Conservation (phyloP, 2,113 vertebrate species). For the Ptilorrhoa leucosticta region DNA sequence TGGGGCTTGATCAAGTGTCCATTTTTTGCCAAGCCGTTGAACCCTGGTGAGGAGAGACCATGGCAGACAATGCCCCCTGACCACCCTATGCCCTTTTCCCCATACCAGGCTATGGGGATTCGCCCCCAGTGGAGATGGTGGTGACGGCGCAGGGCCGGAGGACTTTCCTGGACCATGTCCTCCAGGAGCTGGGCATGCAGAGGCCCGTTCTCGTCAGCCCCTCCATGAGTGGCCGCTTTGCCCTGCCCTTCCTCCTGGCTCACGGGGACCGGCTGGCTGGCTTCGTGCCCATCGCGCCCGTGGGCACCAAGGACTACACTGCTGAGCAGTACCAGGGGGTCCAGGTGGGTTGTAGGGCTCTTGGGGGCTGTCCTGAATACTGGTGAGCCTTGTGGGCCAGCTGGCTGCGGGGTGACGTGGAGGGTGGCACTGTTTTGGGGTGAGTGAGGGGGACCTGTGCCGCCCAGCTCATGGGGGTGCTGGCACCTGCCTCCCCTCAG, state of each 20-base stretch:
- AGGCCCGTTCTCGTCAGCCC: conserved; percentile 86
- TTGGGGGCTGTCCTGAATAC: neutral
- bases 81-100: neutral
- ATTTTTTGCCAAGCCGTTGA: neutral
- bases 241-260: conserved; percentile 87
- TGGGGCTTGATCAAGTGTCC: accelerated
- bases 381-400: accelerated
- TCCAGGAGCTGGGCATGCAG: conserved; percentile 78
- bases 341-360: conserved; percentile 66
- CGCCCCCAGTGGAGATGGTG: conserved; percentile 67
- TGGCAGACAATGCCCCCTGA: neutral
- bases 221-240: conserved; percentile 91
- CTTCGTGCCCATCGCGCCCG: conserved; percentile 87
- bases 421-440: neutral
- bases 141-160: conserved; percentile 79
- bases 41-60: neutral
- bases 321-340: conserved; percentile 82
- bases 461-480: accelerated
- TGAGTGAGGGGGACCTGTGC: neutral
- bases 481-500: neutral
- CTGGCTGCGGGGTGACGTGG: neutral
- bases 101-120: conserved; percentile 85
- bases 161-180: conserved; percentile 77
- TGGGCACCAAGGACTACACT: conserved; percentile 82
- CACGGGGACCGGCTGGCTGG: conserved; percentile 75